phyloP scores from a whole-genome alignment of 2,888 invertebrate genomes.

The Cryptops parisi region DNA sequence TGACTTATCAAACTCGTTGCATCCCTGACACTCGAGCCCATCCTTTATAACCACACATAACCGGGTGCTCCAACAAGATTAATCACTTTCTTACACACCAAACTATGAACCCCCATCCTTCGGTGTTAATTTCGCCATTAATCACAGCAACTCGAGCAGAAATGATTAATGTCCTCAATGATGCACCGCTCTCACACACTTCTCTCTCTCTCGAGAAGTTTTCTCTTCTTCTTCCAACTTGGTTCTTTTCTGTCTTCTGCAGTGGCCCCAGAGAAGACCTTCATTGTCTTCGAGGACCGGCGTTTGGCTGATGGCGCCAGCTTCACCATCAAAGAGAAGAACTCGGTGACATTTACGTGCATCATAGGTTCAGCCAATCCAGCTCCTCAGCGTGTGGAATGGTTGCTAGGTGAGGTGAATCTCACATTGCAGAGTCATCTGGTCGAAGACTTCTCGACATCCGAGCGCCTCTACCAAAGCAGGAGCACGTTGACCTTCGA shows the following conservation, averaged over 20 bases:
- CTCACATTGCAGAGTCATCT: conserved; percentile 21
- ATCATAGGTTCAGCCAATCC: conserved; percentile 72
- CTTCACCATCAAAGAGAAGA: conserved; percentile 68
- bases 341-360: conserved; percentile 64
- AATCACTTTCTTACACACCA: too few relatives aligned
- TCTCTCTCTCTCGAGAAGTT: background rate
- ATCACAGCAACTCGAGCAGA: too few relatives aligned
- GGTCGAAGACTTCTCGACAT: conserved; percentile 22
- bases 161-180: too few relatives aligned
- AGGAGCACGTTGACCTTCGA: conserved; percentile 50
- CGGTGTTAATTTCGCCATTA: too few relatives aligned
- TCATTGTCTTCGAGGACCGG: conserved; percentile 60
- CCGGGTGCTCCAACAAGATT: too few relatives aligned
- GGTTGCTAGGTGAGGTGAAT: conserved; percentile 38
- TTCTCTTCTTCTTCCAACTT: background rate
- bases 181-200: background rate
- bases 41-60: too few relatives aligned
- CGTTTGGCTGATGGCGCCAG: conserved; percentile 21
- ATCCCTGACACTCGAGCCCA: too few relatives aligned
- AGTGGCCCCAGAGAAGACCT: conserved; percentile 73
- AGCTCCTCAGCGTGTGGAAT: conserved; percentile 44
- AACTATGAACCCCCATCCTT: too few relatives aligned
- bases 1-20: too few relatives aligned
- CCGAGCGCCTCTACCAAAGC: conserved; percentile 25
- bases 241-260: conserved; percentile 24